Evolutionary conservation across 2,113 vertebrate genomes (phyloP).

Genomic region (Carassius auratus): DNA sequence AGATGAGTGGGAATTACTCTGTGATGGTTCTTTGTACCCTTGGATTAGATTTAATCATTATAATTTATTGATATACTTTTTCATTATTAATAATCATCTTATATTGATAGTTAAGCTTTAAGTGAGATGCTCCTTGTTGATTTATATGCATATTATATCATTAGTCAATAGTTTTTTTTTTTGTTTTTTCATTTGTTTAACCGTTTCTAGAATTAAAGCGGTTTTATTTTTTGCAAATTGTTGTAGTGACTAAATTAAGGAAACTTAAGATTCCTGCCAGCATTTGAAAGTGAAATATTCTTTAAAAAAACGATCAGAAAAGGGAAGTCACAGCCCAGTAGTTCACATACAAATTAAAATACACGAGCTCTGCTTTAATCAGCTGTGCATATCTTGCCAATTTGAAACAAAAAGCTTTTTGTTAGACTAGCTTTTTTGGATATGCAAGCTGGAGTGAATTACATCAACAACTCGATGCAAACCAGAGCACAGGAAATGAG

Average conservation of each 20-base stretch:
- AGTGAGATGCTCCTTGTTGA: not conserved
- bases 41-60: slow-evolving; percentile 56
- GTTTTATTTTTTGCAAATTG: not conserved
- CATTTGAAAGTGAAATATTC: not conserved
- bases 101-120: not conserved
- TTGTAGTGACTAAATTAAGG: not conserved
- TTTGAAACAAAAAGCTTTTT: not conserved
- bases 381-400: not conserved
- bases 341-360: not conserved
- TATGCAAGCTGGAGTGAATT: not conserved
- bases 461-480: not conserved
- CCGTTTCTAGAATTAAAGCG: not conserved
- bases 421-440: not conserved
- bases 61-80: slow-evolving; percentile 66
- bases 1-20: slow-evolving; percentile 56
- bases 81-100: slow-evolving; percentile 51
- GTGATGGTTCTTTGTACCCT: slow-evolving; percentile 57
- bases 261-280: not conserved
- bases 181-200: not conserved
- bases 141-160: slow-evolving; percentile 9
- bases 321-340: not conserved
- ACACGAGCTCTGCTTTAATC: not conserved
- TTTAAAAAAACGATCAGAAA: not conserved
- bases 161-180: not conserved
- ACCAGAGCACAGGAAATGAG: not conserved